These are phyloP conservation scores for Semotilus atromaculatus DNA, from an alignment of 2,797 vertebrate species.

Conservation along the genomic window DNA sequence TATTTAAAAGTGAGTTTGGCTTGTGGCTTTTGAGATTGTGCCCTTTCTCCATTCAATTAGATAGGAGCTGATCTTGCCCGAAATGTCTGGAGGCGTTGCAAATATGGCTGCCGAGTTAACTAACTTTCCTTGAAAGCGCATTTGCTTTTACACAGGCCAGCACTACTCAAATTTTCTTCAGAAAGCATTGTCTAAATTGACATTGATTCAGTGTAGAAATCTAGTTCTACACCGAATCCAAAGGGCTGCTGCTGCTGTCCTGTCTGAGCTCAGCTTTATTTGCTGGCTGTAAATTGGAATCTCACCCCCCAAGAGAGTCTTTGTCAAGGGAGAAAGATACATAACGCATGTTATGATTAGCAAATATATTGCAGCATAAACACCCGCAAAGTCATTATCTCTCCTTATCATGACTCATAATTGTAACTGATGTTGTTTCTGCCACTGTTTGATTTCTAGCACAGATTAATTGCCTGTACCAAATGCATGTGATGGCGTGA, in stretches of 20 bases:
- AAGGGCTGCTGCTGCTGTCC: not conserved
- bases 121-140: not conserved
- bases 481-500: not conserved
- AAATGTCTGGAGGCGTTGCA: not conserved
- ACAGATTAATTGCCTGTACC: constrained; percentile 28
- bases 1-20: not conserved
- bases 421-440: constrained; percentile 41
- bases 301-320: constrained; percentile 8
- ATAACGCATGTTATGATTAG: constrained; percentile 31
- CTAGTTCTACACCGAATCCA: not conserved
- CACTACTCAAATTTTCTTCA: not conserved
- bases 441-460: constrained; percentile 10
- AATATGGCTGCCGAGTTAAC: not conserved
- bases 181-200: not conserved
- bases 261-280: constrained; percentile 1
- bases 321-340: constrained; percentile 18
- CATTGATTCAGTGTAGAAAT: not conserved
- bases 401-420: constrained; percentile 39
- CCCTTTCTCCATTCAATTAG: not conserved
- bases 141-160: not conserved
- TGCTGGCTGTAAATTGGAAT: constrained; percentile 12
- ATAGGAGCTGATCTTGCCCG: not conserved
- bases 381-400: constrained; percentile 40
- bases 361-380: constrained; percentile 27
- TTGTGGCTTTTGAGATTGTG: not conserved